Base-by-base conservation (phyloP, 2,888 invertebrate species). In the Harpagoxenus sublaevis region DNA sequence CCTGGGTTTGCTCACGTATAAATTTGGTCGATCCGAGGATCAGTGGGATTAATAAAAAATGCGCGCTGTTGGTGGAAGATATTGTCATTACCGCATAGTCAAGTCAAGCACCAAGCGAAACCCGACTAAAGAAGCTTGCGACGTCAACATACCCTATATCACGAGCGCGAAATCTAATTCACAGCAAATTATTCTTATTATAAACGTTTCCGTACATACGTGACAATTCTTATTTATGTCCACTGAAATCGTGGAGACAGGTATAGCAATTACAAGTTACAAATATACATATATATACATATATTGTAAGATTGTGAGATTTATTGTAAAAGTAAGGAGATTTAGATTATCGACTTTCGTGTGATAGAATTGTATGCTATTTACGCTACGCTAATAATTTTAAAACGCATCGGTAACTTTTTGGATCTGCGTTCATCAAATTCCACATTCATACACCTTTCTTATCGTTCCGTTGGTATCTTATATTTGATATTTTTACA, bases 1-100 rank as follows among this genome's bases (percentile, higher is more conserved):
- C 92, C 96, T 98, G 88, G 97, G 97, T 31, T 98, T 98, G 0
- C 95, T 99, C 88, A 97, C 98, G 35, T 99, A 98, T 96, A 99
- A 99, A 95, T 99, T 99, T 95, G 99, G 99, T 23, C 97, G 99
- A 45, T 15, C 84, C 0, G 91, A 91, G 62, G 91, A 91, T 55
- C 39, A 51, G 9, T 90, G 83, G 87, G 63, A 51, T 71, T 84
- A 87, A 71, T 70, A 57, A 23, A 23, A 23, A n/a, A 79, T 62
- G 45, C 4, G 2, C 48, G 1, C 8, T 9, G 2, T 60, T 55
- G 48, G 1, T 48, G 60, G 2, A 60, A 62, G n/a, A 81, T 45
- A 28, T 86, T 78, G 62, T 66, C 73, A 78, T 51, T 62, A 71
- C 23, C 68, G n/a, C 15, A 48, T 23, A 79, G 48, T 60, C 35